Evolutionary conservation across 2,888 invertebrate species (phyloP), one percentile per base, ranked within the genome.

Genomic region (Xestia xanthographa): DNA sequence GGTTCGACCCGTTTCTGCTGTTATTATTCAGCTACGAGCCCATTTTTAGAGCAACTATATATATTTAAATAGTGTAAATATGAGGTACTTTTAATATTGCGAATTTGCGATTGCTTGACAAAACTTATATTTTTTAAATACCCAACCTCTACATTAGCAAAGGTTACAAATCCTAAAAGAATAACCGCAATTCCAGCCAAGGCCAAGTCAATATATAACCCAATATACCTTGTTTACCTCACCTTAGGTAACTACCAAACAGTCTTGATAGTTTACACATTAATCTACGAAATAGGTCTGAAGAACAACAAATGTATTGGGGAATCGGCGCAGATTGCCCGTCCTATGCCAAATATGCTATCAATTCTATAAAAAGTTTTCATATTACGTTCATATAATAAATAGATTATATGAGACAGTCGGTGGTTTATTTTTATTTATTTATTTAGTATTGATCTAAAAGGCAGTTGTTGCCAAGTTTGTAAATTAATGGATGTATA

Each of bases 331-430:
- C 83, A 85, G 82, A 87, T 88, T 84, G 87, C 77, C 73, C 34
- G 34, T 67, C 34, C 72, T 45, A 68, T 83, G 88, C 88, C 89
- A 90, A 88, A 89, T 75, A 72, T 75, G 53, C 79, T 83, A 86
- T 87, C 82, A 84, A 86, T 88, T 83, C 74, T 66, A 78, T 88
- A 86, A 88, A 91, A 91, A 91, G 79, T 90, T 91, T 90, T 80
- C 84, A 84, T 74, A 91, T 91, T 88, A 89, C 88, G 86, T 83
- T 83, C 72, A 86, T 85, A 80, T 86, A 65, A 9, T 60, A 88
- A 84, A 86, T 87, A 86, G 71, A 80, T 85, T 82, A 77, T 77
- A 70, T 75, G 75, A 77, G 75, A 34, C 34, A 4, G 56, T 56
- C 20, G 0, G 4, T 82, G 84, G 75, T 87, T 79, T 85, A 79